Evolutionary conservation across 1,140 invertebrate genomes (phyloP), one percentile per base, ranked within the genome.

Genomic region (Drosophila tsacasi): DNA sequence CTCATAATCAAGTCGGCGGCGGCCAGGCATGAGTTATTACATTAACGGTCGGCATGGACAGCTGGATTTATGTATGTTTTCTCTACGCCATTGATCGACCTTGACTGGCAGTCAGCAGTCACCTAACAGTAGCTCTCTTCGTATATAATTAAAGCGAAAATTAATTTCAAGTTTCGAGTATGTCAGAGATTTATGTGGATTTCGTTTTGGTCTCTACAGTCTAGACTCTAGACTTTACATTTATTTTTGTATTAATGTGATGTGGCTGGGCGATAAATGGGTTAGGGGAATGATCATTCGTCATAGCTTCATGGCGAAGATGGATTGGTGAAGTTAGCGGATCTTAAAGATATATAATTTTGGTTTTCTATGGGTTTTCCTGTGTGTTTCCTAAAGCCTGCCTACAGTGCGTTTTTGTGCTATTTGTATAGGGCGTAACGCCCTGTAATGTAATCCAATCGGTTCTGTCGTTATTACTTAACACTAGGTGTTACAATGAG

Each of bases 71-170:
- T 81, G 25, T 61, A 30, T 60, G 40, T 49, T 57, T 79, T 40
- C 66, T 60, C 66, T 58, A 37, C 52, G 35, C 72, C 72, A 66
- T 60, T 76, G 61, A 58, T 72, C 46, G 84, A 89, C 83, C 83
- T 86, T 86, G 83, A 80, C 71, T 78, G 54, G 80, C 83, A 76
- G 40, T 62, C 50, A 55, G 52, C 54, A 37, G 12, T 37, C 54
- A 25, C 54, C 66, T 61, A 75, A 71, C 72, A 69, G 79, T 83
- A 83, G 80, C 76, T 63, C 75, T 73, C 63, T 37, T 63, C 55
- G 68, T 67, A 74, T 87, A 87, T 89, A 89, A 87, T 87, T 87
- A 89, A 81, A 89, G 71, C 37, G 55, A 83, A 77, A 72, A 77
- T 87, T 89, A 81, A 89, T 87, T 87, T 89, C 49, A 55, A 78